Evolutionary conservation across 2,888 invertebrate genomes (phyloP), one percentile per base, ranked within the genome.

Genomic region (Lottia scabra): DNA sequence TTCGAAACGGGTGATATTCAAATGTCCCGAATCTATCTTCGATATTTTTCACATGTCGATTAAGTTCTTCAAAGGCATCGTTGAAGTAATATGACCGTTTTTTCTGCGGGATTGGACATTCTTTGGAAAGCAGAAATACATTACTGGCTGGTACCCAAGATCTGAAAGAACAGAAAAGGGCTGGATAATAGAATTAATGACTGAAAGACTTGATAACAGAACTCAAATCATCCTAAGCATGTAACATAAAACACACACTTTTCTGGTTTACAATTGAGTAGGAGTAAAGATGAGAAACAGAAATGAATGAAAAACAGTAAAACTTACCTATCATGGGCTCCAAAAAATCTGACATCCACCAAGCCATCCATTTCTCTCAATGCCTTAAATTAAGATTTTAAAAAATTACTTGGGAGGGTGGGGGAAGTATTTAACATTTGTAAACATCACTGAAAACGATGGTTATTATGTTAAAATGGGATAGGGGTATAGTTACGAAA

Each of bases 281-380:
- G 5, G 30, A 2, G 30, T 4, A 30, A 5, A 30, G 5, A 2
- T 5, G 5, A 30, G 3, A 4, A 30, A 30, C 2, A 30, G 30
- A 38, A 38, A 38, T 38, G 38, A 10, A 38, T 38, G 8, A 2
- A 1, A 38, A 38, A 38, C 10, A 8, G 10, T 10, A 67, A 56
- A 67, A 65, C 72, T 26, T 65, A 90, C 90, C 90, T 85, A 83
- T 98, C 97, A 90, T 98, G 97, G 23, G 95, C 96, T 0, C 98
- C 98, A 90, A 98, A 98, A 91, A 98, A 98, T 1, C 97, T 91
- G 2, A 96, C 96, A 89, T 98, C 97, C 0, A 97, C 95, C 82
- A 85, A 84, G 12, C 85, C 87, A 68, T 87, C 84, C 15, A 81
- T 80, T 68, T 87, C 85, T 43, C 88, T 75, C 65, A 90, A 78